Conservation (phyloP, 2,888 invertebrate genomes). For the Lithosia quadra region DNA sequence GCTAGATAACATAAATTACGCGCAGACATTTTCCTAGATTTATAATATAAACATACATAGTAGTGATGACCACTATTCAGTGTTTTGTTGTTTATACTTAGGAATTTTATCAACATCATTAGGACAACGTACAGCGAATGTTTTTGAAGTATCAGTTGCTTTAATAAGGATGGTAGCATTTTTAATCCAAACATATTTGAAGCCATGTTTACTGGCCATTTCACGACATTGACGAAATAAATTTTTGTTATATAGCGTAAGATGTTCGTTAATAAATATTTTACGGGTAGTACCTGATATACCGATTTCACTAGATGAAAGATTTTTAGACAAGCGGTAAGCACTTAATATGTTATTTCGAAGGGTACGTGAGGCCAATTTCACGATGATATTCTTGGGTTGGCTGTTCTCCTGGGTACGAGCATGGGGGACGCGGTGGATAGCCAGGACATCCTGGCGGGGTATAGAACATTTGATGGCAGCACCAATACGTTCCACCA, state of each 20-base stretch:
- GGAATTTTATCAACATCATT: background rate
- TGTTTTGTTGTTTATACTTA: background rate
- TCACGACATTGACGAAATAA: background rate
- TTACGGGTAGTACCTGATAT: background rate
- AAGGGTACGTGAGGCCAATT: background rate
- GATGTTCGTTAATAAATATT: background rate
- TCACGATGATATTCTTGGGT: slow-evolving; percentile 3
- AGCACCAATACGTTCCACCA: background rate
- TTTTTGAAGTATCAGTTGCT: background rate
- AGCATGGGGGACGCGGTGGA: background rate
- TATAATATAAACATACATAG: background rate
- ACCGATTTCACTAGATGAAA: background rate
- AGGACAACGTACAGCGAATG: background rate
- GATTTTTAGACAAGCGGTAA: background rate
- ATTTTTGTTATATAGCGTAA: background rate
- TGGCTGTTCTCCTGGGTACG: background rate
- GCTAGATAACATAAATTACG: too few species aligned
- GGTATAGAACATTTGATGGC: background rate
- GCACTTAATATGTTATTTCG: slow-evolving; percentile 1
- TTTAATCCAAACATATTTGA: background rate
- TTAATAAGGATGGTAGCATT: background rate
- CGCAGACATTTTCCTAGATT: background rate
- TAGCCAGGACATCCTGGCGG: background rate
- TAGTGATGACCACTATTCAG: background rate
- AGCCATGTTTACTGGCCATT: background rate